Percentiles rank a stretch among this genome's conserved stretches.
Evolutionary conservation across 2,888 invertebrate genomes (phyloP).

Genomic region (Caradrina kadenii): DNA sequence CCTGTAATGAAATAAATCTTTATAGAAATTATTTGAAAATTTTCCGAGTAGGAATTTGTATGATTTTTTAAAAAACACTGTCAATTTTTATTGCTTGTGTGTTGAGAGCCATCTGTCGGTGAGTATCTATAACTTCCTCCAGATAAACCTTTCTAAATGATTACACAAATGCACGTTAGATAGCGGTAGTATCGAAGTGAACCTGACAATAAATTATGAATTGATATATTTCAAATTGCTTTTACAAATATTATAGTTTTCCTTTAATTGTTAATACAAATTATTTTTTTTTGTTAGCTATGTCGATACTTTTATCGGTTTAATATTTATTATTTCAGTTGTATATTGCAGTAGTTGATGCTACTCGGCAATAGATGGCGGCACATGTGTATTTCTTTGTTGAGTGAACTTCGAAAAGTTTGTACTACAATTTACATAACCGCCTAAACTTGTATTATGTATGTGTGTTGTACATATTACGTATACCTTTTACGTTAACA

Average conservation of each 20-base stretch:
- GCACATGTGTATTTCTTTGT: slow-evolving; percentile 1
- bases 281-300: background rate
- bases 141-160: background rate
- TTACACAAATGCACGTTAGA: slow-evolving; percentile 10
- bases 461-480: slow-evolving; percentile 21
- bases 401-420: slow-evolving; percentile 27
- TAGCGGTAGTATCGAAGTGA: slow-evolving; percentile 11
- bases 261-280: background rate
- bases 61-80: background rate
- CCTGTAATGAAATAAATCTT: too few species aligned
- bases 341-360: background rate
- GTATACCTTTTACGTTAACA: slow-evolving; percentile 17
- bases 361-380: slow-evolving; percentile 70
- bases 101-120: slow-evolving; percentile 24
- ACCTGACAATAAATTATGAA: background rate
- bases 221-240: background rate
- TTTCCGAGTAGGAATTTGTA: too few species aligned
- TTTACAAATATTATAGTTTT: background rate
- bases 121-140: background rate
- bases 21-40: too few species aligned
- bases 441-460: slow-evolving; percentile 22
- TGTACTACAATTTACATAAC: slow-evolving; percentile 33
- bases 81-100: background rate
- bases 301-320: background rate
- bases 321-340: too few species aligned